Evolutionary conservation across 2,888 invertebrate species (phyloP), one percentile per base, ranked within the genome.

Genomic region (Papilio elwesi): DNA sequence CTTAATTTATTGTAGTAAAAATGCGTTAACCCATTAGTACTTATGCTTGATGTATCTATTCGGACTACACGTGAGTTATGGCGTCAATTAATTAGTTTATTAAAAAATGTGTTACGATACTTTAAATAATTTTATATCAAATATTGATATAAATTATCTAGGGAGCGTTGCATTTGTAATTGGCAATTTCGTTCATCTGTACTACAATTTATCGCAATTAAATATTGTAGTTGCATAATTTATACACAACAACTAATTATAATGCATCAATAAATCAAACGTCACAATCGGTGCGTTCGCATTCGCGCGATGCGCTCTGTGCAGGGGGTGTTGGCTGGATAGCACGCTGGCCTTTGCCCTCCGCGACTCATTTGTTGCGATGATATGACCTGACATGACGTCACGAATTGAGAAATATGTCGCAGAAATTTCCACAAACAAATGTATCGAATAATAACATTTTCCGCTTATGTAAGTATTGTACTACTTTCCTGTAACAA

Each of bases 281-380:
- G 53, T 63, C 67, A 13, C 15, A 48, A 49, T 15, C 53, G 65
- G 64, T 36, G 48, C 63, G 62, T 62, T 67, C 53, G 52, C 47
- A 52, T 16, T 43, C n/a, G 11, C 11, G 70, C 26, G 26, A 26
- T 63, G 62, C 53, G 51, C 11, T 55, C 73, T 64, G 57, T 73
- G 73, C 73, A 55, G 72, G 72, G 72, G 72, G 72, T 73, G 69
- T 69, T 68, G 73, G 73, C 69, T 55, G 51, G 51, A 73, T 68
- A 69, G 38, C 73, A 55, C 55, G 73, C 15, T 68, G 65, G 51
- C 68, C 69, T 65, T 73, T 73, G 73, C 69, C 69, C 47, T 64
- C 49, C 13, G 47, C 36, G 11, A 49, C 48, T 53, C 63, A 72
- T 68, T 47, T 71, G 66, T 57, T 59, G 13, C 26, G 38, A 43